Conservation (phyloP, 2,888 invertebrate genomes). For the Xestia rhomboidea region DNA sequence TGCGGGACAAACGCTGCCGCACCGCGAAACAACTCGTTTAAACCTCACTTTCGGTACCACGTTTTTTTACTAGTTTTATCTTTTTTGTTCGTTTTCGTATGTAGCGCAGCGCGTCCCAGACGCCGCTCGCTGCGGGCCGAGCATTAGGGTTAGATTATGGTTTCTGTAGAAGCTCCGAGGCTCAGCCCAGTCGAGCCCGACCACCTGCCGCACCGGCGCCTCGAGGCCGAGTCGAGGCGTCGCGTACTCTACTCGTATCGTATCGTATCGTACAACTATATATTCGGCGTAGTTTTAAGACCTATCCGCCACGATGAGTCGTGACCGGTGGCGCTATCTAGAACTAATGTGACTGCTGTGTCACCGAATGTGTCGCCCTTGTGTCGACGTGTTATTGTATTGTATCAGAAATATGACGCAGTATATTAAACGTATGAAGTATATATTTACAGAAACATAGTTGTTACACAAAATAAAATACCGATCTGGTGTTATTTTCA, state of each 20-base stretch:
- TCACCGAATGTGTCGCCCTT: slow-evolving; percentile 39
- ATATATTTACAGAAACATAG: slow-evolving; percentile 48
- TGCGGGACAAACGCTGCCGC: slow-evolving; percentile 25
- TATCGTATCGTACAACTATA: slow-evolving; percentile 26
- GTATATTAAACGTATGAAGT: slow-evolving; percentile 56
- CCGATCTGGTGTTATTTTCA: slow-evolving; percentile 46
- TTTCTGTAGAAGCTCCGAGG: slow-evolving; percentile 58
- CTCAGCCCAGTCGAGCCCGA: slow-evolving; percentile 36
- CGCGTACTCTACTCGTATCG: slow-evolving; percentile 16
- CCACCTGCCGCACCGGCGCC: slow-evolving; percentile 16
- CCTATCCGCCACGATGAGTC: slow-evolving; percentile 28
- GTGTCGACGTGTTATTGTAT: slow-evolving; percentile 34
- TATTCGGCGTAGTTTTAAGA: slow-evolving; percentile 42
- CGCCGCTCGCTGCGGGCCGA: slow-evolving; percentile 51
- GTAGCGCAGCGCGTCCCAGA: slow-evolving; percentile 53
- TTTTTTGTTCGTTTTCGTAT: slow-evolving; percentile 66
- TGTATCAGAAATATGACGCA: slow-evolving; percentile 54
- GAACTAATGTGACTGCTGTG: slow-evolving; percentile 26
- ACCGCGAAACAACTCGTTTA: slow-evolving; percentile 48
- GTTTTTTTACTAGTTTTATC: slow-evolving; percentile 64
- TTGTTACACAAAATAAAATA: slow-evolving; percentile 36
- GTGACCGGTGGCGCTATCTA: slow-evolving; percentile 37
- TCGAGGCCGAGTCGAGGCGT: slow-evolving; percentile 31
- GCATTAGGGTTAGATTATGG: slow-evolving; percentile 61
- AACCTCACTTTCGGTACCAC: slow-evolving; percentile 59